Evolutionary conservation across 2,797 vertebrate genomes (phyloP).

Genomic region (Siniperca obscura): DNA sequence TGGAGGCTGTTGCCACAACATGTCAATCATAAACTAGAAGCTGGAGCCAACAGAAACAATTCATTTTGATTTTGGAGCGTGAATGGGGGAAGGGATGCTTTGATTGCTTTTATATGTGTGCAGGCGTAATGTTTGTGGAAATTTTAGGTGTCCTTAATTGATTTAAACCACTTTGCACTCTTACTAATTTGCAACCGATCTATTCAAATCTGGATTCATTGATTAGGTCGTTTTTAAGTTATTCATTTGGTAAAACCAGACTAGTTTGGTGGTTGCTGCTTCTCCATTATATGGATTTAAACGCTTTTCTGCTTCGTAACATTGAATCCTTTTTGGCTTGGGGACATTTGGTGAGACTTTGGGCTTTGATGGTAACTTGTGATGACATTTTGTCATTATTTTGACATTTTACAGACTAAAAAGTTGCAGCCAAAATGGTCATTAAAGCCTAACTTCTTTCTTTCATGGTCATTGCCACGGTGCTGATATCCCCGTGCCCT

Average conservation of each 20-base stretch:
- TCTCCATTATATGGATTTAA: background rate
- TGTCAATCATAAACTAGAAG: constrained; percentile 54
- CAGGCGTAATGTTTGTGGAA: constrained; percentile 21
- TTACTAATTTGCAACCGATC: background rate
- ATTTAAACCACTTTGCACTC: background rate
- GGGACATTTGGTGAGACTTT: background rate
- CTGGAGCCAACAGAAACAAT: constrained; percentile 52
- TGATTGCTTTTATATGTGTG: constrained; percentile 74
- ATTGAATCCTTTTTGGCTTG: background rate
- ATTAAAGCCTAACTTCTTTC: background rate
- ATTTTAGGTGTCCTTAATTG: constrained; percentile 11
- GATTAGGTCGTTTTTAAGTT: constrained; percentile 1
- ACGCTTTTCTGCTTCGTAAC: background rate
- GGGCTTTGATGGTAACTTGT: background rate
- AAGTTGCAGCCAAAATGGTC: background rate
- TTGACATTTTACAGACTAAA: background rate
- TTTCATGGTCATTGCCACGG: background rate
- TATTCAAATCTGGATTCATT: background rate
- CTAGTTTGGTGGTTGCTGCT: constrained; percentile 4
- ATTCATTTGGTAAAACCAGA: background rate
- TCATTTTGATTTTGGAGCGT: constrained; percentile 42
- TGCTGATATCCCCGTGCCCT: background rate
- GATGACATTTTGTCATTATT: background rate
- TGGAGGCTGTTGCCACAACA: constrained; percentile 46
- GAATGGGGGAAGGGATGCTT: constrained; percentile 16